Percentiles rank a stretch among this genome's conserved stretches.
Evolutionary conservation across 2,113 vertebrate species (phyloP).

Genomic region (Urocynchramus pylzowi): DNA sequence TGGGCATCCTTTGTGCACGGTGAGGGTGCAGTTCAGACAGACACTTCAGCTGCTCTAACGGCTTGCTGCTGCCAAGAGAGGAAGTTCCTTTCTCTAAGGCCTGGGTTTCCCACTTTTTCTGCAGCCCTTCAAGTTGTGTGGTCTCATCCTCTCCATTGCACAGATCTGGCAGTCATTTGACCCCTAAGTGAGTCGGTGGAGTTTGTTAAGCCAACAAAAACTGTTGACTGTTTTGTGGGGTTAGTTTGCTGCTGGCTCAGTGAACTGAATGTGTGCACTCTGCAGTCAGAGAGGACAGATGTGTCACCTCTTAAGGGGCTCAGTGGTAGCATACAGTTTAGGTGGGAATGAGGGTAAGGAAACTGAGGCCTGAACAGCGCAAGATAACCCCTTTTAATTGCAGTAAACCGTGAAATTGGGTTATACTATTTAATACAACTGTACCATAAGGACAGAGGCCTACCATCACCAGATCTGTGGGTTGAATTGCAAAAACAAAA

Average conservation of each 20-base stretch:
- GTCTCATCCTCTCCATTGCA: conserved; percentile 50
- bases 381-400: background rate
- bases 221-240: background rate
- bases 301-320: background rate
- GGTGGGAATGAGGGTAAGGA: background rate
- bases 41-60: background rate
- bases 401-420: background rate
- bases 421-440: background rate
- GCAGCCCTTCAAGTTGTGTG: conserved; percentile 27
- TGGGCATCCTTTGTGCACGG: background rate
- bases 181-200: conserved; percentile 3
- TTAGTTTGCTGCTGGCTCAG: background rate
- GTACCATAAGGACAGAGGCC: background rate
- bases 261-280: background rate
- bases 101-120: background rate
- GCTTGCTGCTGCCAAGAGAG: conserved; percentile 11
- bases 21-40: background rate
- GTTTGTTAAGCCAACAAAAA: conserved; percentile 52
- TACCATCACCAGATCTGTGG: background rate
- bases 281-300: background rate
- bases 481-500: background rate
- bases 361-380: background rate
- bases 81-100: background rate
- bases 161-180: conserved; percentile 23
- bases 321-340: background rate